These are phyloP conservation scores for Acromyrmex charruanus DNA, from an alignment of 1,140 invertebrate species.

Conservation along the genomic window DNA sequence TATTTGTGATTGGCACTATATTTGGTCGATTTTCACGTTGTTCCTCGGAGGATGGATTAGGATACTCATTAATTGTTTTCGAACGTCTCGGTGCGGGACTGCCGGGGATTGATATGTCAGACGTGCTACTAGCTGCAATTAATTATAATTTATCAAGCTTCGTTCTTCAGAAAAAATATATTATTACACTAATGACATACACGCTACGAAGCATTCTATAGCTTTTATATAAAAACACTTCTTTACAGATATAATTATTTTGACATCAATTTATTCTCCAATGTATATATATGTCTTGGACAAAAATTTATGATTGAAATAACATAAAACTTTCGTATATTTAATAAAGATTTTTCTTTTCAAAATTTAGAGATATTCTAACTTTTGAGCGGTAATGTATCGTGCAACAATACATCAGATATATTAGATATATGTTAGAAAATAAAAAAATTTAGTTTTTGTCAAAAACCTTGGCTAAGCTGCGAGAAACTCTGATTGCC, in stretches of 20 bases:
- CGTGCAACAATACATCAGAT: neutral
- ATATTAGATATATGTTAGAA: slow-evolving; percentile 19
- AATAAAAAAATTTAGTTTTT: slow-evolving; percentile 19
- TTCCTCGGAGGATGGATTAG: slow-evolving; percentile 80
- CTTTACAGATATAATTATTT: neutral
- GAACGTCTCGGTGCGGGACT: slow-evolving; percentile 86
- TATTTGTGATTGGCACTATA: slow-evolving; percentile 86
- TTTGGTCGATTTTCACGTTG: slow-evolving; percentile 83
- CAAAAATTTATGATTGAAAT: too few relatives aligned
- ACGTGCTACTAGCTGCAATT: slow-evolving; percentile 89
- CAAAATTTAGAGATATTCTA: too few relatives aligned
- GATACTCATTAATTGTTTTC: slow-evolving; percentile 84
- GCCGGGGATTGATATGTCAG: slow-evolving; percentile 88
- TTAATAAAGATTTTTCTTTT: too few relatives aligned
- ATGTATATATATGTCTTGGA: too few relatives aligned
- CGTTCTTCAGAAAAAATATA: neutral
- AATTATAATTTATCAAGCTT: slow-evolving; percentile 31
- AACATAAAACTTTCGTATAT: too few relatives aligned
- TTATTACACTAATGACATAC: neutral
- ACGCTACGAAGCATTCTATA: too few relatives aligned
- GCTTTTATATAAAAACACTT: too few relatives aligned
- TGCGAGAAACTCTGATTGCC: slow-evolving; percentile 89
- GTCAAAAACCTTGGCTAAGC: slow-evolving; percentile 88
- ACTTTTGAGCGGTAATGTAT: too few relatives aligned
- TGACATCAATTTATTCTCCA: too few relatives aligned